phyloP scores from a whole-genome alignment of 2,797 vertebrate genomes.

The Bovichtus diacanthus region DNA sequence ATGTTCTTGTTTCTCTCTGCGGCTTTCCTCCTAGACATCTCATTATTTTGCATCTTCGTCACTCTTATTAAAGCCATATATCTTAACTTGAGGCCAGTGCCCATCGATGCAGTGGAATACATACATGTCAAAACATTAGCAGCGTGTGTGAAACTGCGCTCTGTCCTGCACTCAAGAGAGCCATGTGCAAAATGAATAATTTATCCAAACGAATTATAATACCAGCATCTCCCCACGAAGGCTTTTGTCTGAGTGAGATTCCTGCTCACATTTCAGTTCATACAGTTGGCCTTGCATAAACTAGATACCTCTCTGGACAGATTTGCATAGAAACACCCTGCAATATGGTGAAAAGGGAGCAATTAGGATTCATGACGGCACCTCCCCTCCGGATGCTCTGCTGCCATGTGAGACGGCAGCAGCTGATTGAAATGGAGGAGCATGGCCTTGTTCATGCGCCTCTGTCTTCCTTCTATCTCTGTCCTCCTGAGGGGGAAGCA shows the following conservation, averaged over 20 bases:
- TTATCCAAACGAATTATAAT: conserved; percentile 80
- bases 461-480: conserved; percentile 62
- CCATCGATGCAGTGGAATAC: conserved; percentile 62
- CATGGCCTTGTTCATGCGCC: conserved; percentile 71
- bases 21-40: conserved; percentile 66
- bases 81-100: conserved; percentile 72
- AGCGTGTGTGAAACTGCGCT: conserved; percentile 50
- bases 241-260: conserved; percentile 77
- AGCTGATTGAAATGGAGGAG: conserved; percentile 84
- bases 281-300: conserved; percentile 76
- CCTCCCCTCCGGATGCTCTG: conserved; percentile 78
- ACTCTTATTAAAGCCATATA: conserved; percentile 82
- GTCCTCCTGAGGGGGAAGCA: conserved; percentile 32
- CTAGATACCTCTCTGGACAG: conserved; percentile 73
- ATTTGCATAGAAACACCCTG: conserved; percentile 84
- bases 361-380: conserved; percentile 84
- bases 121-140: conserved; percentile 78
- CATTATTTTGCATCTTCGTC: conserved; percentile 79
- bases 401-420: conserved; percentile 76
- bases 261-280: conserved; percentile 70
- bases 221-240: conserved; percentile 69
- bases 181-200: conserved; percentile 81
- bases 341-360: conserved; percentile 78
- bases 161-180: conserved; percentile 72
- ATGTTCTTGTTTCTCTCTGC: conserved; percentile 39